Percentiles rank a stretch among this genome's conserved stretches.
Evolutionary conservation across 2,113 vertebrate genomes (phyloP).

Genomic region (Rhabdomys dilectus): DNA sequence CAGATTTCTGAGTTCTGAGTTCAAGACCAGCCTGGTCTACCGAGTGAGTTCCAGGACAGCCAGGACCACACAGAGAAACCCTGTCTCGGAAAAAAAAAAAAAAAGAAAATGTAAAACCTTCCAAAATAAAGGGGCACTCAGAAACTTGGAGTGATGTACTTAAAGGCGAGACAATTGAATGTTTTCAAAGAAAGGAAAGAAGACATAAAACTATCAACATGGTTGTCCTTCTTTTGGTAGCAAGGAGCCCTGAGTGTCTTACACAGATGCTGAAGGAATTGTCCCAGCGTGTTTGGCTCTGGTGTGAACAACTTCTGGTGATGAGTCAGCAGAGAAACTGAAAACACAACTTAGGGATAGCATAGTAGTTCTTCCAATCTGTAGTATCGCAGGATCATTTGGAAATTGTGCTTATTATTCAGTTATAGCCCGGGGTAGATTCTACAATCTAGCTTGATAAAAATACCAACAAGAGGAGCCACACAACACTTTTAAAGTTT

Average conservation of each 20-base stretch:
- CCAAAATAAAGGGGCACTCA: conserved; percentile 42
- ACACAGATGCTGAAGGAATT: conserved; percentile 33
- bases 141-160: conserved; percentile 58
- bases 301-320: conserved; percentile 51
- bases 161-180: conserved; percentile 49
- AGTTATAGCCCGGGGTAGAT: background rate
- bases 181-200: conserved; percentile 51
- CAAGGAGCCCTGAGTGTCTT: conserved; percentile 2
- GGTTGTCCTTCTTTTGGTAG: background rate
- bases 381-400: background rate
- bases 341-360: conserved; percentile 13
- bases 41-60: too few relatives aligned
- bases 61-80: too few relatives aligned
- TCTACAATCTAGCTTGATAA: conserved; percentile 21
- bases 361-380: background rate
- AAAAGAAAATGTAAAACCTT: conserved; percentile 61
- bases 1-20: too few relatives aligned
- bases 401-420: background rate
- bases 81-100: too few relatives aligned
- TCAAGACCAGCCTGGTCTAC: too few relatives aligned
- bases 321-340: conserved; percentile 19
- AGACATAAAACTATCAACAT: background rate
- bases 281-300: conserved; percentile 53
- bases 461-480: background rate
- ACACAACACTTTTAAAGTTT: background rate